These are phyloP conservation scores for Penaeus indicus DNA, from an alignment of 1,140 invertebrate genomes.

Conservation along the genomic window DNA sequence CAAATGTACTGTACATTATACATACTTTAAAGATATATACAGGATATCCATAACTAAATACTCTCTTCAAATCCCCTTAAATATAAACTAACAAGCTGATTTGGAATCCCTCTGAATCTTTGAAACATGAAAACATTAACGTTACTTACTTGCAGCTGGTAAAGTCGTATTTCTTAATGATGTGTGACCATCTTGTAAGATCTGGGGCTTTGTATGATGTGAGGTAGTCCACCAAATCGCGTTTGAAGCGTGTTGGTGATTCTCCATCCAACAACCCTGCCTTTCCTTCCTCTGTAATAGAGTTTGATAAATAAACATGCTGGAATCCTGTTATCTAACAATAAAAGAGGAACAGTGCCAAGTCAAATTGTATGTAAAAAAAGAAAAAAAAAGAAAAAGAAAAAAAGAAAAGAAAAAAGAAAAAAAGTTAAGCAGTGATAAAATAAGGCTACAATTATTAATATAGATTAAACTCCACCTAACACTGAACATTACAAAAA, in stretches of 20 bases:
- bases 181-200: constrained; percentile 81
- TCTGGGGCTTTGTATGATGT: constrained; percentile 79
- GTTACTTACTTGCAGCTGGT: constrained; percentile 80
- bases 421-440: too few species aligned
- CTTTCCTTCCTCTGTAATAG: constrained; percentile 20
- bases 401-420: background rate
- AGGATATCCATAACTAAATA: too few species aligned
- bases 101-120: too few species aligned
- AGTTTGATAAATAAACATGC: background rate
- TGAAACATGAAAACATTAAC: background rate
- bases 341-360: background rate
- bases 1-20: too few species aligned
- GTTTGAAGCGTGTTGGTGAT: constrained; percentile 87
- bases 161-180: constrained; percentile 84
- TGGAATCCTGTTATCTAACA: background rate
- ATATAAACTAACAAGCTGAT: too few species aligned
- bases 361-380: background rate
- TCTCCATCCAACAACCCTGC: constrained; percentile 79
- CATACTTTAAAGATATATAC: too few species aligned
- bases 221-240: constrained; percentile 86
- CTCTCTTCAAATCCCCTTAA: too few species aligned
- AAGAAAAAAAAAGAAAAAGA: background rate
- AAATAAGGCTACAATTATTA: too few species aligned
- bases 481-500: too few species aligned
- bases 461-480: too few species aligned